Evolutionary conservation across 1,140 invertebrate genomes (phyloP).

Genomic region (Drosophila athabasca): DNA sequence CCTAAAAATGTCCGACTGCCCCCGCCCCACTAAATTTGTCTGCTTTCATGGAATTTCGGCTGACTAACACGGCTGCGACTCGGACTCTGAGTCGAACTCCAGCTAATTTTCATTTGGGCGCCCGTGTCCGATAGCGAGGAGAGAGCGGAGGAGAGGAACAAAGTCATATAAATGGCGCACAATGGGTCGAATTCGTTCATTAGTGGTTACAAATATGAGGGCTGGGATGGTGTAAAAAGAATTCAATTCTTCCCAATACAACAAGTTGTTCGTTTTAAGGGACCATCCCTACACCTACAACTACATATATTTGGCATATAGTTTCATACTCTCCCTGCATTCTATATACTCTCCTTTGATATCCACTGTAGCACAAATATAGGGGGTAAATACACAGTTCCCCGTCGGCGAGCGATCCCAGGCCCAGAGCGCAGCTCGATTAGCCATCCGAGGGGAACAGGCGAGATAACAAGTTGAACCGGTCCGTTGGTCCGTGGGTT

Average conservation of each 20-base stretch:
- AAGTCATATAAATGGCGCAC: slow-evolving; percentile 12
- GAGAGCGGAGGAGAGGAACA: slow-evolving; percentile 7
- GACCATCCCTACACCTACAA: background rate
- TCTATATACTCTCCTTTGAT: background rate
- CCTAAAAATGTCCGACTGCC: slow-evolving; percentile 49
- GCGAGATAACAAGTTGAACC: slow-evolving; percentile 74
- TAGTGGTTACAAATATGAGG: background rate
- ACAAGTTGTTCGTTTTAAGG: no score
- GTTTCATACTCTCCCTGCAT: no score
- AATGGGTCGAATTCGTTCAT: slow-evolving; percentile 1
- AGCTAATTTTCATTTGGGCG: slow-evolving; percentile 71
- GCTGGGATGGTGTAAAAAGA: no score
- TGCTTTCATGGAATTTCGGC: slow-evolving; percentile 61
- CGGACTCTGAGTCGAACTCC: slow-evolving; percentile 26
- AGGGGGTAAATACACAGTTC: slow-evolving; percentile 25
- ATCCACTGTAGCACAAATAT: slow-evolving; percentile 28
- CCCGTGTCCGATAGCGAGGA: background rate
- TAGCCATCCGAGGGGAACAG: slow-evolving; percentile 57
- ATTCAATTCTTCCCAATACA: no score
- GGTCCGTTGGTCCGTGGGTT: slow-evolving; percentile 50
- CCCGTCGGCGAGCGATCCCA: slow-evolving; percentile 13
- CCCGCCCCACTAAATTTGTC: background rate
- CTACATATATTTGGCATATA: background rate
- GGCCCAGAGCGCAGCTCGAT: slow-evolving; percentile 41
- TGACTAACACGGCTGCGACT: slow-evolving; percentile 60